Conservation (phyloP, 2,113 vertebrate genomes). For the Pitta sordida region DNA sequence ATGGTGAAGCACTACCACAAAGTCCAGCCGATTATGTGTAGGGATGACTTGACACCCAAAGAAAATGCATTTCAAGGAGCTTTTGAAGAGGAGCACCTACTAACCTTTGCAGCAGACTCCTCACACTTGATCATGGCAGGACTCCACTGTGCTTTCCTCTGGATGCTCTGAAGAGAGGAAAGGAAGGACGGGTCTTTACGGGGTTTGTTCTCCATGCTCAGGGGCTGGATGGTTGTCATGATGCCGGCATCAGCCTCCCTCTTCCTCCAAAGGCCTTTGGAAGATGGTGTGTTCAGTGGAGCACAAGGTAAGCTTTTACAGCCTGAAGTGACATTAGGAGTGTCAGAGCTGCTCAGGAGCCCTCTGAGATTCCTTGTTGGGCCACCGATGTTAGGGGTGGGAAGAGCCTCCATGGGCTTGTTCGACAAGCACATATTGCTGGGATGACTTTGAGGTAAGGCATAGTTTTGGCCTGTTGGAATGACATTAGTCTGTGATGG, state of each 20-base stretch:
- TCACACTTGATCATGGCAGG: background rate
- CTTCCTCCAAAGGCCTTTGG: background rate
- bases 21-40: background rate
- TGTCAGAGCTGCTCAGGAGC: background rate
- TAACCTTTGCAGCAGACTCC: conserved; percentile 17
- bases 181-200: background rate
- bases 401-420: conserved; percentile 65
- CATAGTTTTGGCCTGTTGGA: background rate
- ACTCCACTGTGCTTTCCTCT: background rate
- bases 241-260: background rate
- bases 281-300: background rate
- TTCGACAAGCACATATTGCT: conserved; percentile 22
- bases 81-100: background rate
- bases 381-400: background rate
- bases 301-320: background rate
- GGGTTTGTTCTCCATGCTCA: background rate
- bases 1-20: background rate
- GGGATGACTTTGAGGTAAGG: background rate
- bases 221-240: background rate
- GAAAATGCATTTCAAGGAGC: background rate
- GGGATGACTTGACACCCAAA: background rate
- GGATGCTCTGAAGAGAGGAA: background rate
- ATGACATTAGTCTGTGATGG: background rate
- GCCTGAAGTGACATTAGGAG: background rate
- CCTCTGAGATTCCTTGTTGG: background rate